Base-by-base conservation (phyloP, 2,797 vertebrate genomes). In the Phoeniculus purpureus region DNA sequence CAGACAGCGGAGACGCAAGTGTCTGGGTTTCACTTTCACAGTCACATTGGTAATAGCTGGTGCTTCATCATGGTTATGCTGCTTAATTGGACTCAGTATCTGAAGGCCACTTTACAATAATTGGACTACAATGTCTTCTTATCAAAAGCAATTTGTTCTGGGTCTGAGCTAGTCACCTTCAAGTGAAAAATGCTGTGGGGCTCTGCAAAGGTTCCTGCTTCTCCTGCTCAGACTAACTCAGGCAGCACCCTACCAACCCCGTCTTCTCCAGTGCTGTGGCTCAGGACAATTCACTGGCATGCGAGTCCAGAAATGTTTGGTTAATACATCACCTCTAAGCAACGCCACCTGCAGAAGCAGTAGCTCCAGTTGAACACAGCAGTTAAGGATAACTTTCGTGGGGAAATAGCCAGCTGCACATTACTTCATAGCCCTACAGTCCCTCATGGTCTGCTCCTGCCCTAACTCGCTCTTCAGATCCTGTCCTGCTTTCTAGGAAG, bases 401-500 rank as follows among this genome's bases (percentile, higher is more conserved):
- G 73, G 81, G 89, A 87, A 64, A 72, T 9, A 85, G 78, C 88
- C 93, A 95, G 64, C 51, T 84, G 67, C 79, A 48, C 43, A 54
- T 92, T 76, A 89, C 73, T 75, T 90, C 90, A 90, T 11, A 90
- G 58, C 31, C 37, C 64, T 20, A 17, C 10, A 81, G 37, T 29
- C 32, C 91, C 64, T 59, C 75, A 34, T 0, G 5, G 52, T 10
- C 73, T 51, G 81, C 40, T 78, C 64, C 66, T 92, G 51, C 80
- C 20, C 59, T n/a, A 73, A 45, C 43, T 79, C 19, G 7, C 48
- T 89, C 65, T 59, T 68, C 22, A 67, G 61, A 59, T 65, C 73
- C 54, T 52, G 52, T 81, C 83, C 58, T 85, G 65, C 90, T 90
- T 81, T 93, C 84, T 74, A 95, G 66, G 32, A 78, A 85, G 61